Evolutionary conservation across 2,797 vertebrate species (phyloP).

Genomic region (Amblyopsis hoosieri): DNA sequence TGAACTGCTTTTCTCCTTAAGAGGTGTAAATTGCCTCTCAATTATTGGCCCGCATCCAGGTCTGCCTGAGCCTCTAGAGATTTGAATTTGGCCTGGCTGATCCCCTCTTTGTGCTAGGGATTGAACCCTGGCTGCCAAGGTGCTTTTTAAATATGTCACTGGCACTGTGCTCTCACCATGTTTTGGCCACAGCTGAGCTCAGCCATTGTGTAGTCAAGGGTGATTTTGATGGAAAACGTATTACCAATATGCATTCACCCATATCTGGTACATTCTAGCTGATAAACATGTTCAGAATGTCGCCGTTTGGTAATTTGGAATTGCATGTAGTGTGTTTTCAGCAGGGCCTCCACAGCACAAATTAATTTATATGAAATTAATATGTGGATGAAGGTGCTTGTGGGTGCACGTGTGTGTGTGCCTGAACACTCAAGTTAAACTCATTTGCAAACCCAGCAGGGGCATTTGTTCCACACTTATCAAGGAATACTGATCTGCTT

Average conservation of each 20-base stretch:
- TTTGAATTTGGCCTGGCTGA: conserved; percentile 9
- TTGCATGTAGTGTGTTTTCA: conserved; percentile 40
- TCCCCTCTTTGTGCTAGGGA: not conserved
- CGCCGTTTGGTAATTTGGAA: conserved; percentile 41
- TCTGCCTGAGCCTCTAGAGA: not conserved
- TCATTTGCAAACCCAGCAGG: conserved; percentile 71
- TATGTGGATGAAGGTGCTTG: conserved; percentile 42
- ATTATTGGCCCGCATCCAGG: conserved; percentile 7
- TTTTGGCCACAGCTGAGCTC: not conserved
- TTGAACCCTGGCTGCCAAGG: conserved; percentile 1
- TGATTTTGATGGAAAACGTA: not conserved
- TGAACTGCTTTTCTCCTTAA: not conserved
- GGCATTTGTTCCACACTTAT: conserved; percentile 61
- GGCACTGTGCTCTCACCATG: not conserved
- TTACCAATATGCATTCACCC: conserved; percentile 7
- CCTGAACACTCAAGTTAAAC: conserved; percentile 67
- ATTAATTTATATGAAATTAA: conserved; percentile 73
- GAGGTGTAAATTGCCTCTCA: conserved; percentile 23
- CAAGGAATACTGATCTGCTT: conserved; percentile 52
- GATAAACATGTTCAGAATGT: conserved; percentile 34
- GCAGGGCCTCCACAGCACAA: conserved; percentile 29
- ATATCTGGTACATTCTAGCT: conserved; percentile 4
- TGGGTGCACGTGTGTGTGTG: conserved; percentile 41
- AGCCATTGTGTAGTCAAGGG: not conserved
- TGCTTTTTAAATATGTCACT: not conserved